Evolutionary conservation across 2,113 vertebrate species (phyloP).

Genomic region (Chlorodrepanis virens): DNA sequence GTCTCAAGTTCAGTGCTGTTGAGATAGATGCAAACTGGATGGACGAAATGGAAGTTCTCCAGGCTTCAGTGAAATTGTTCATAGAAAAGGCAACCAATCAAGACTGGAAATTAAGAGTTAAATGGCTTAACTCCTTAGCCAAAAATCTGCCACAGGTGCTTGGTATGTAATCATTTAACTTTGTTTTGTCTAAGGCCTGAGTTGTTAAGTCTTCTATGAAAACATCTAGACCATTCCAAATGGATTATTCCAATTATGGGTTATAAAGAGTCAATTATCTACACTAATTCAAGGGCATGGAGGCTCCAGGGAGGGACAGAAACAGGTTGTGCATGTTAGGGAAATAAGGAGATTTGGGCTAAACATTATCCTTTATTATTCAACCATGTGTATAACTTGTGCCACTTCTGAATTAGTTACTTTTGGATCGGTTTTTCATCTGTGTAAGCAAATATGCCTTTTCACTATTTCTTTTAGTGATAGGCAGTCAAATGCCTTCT

Average conservation of each 20-base stretch:
- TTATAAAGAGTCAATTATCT: neutral
- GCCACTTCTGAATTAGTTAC: neutral
- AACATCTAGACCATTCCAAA: neutral
- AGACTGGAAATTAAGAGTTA: conserved; percentile 90
- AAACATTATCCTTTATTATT: neutral
- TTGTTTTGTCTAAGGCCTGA: neutral
- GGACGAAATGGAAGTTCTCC: conserved; percentile 78
- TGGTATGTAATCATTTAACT: conserved; percentile 60
- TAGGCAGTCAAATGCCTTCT: neutral
- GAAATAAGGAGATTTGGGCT: neutral
- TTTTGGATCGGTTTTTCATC: neutral
- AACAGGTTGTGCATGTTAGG: neutral
- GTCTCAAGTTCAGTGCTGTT: conserved; percentile 74
- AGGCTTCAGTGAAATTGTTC: conserved; percentile 83
- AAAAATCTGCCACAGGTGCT: conserved; percentile 79
- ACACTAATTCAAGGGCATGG: neutral
- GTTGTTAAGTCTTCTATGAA: neutral
- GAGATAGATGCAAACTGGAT: conserved; percentile 67
- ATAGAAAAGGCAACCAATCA: conserved; percentile 87
- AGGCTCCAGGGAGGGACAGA: neutral
- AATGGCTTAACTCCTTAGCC: conserved; percentile 88
- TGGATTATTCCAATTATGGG: neutral
- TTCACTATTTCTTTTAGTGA: neutral
- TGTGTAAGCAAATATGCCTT: neutral
- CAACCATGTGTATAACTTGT: neutral